phyloP scores from a whole-genome alignment of 2,888 invertebrate species.

The Halictus quadricinctus region DNA sequence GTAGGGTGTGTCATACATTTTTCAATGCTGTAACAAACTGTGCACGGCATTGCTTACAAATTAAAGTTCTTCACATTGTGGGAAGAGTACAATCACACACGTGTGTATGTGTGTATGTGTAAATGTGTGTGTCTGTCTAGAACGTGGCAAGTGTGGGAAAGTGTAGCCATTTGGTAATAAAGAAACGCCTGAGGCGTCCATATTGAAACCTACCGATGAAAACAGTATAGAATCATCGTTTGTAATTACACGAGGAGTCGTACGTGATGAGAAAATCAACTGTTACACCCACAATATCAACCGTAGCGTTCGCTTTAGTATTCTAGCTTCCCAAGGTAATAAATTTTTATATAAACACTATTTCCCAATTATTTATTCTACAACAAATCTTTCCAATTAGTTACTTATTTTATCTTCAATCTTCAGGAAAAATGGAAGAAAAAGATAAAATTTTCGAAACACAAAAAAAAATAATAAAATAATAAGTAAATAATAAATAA shows the following conservation, averaged over 20 bases:
- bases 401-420: background rate
- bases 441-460: background rate
- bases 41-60: conserved; percentile 34
- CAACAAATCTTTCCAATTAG: no score
- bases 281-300: background rate
- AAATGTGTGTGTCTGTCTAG: background rate
- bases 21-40: conserved; percentile 45
- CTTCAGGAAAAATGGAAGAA: background rate
- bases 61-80: conserved; percentile 28
- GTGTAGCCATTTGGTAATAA: conserved; percentile 62
- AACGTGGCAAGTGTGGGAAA: conserved; percentile 60
- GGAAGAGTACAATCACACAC: conserved; percentile 23
- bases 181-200: conserved; percentile 39
- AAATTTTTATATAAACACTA: background rate
- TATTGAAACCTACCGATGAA: conserved; percentile 45
- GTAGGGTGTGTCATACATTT: conserved; percentile 13
- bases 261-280: background rate
- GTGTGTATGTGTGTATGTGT: background rate
- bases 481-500: no score
- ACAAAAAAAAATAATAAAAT: no score
- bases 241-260: conserved; percentile 1
- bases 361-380: background rate
- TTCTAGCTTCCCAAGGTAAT: background rate
- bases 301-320: background rate
- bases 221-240: background rate